Evolutionary conservation across 2,888 invertebrate genomes (phyloP), one percentile per base, ranked within the genome.

Genomic region (Magallana nippona): DNA sequence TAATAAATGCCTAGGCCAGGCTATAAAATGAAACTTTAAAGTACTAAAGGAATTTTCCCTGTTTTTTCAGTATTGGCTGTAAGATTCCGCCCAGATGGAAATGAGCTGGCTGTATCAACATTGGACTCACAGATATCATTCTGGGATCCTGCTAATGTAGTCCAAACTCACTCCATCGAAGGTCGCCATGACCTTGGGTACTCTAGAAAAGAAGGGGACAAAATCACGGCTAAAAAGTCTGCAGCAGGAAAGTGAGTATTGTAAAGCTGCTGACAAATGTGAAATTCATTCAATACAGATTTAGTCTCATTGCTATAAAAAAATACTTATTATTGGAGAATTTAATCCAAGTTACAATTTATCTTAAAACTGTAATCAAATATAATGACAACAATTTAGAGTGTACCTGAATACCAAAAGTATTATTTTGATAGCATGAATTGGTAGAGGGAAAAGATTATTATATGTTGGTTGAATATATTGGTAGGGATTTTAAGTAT

Each of bases 91-190:
- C 98, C 99, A 0, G 97, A 97, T 93, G 99, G 99, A 0, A 96
- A 96, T 91, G 97, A 98, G 95, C 95, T 99, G 22, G 98, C 99
- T 1, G 98, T 98, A 0, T 97, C 98, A 0, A 97, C 98, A 0
- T 94, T 99, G 22, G 97, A 93, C 89, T 93, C 91, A 8, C 91
- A 92, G 84, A 92, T 94, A 15, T 87, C 91, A 8, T 92, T 94
- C 87, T 94, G 93, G 93, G 89, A 93, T 80, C 90, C 92, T 1
- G 83, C 88, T 13, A 87, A 87, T 1, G 91, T 91, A 22, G 86
- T 83, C 17, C 94, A 98, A 95, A 95, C 96, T 0, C 96, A 96
- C 19, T 96, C 96, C 63, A 97, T 99, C 78, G 98, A 99, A 94
- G 98, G 98, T 0, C 95, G 97, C 82, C 96, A 96, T 90, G 99